Evolutionary conservation across 92 coral and sea anemone species (phyloP).

Genomic region (Zoanthus sociatus): DNA sequence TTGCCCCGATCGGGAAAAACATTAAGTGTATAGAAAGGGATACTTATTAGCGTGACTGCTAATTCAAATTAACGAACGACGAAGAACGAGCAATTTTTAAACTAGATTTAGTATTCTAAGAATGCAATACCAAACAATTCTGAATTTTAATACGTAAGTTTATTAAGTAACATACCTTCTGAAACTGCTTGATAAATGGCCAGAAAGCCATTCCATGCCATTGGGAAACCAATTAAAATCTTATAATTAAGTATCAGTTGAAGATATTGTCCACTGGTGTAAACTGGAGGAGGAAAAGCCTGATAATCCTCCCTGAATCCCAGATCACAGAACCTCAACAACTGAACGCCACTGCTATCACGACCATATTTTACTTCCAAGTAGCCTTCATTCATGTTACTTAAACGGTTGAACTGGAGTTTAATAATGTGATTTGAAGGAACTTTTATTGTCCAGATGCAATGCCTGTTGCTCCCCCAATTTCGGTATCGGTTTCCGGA

Average conservation of each 20-base stretch:
- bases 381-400: not conserved
- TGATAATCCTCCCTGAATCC: not conserved
- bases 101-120: too few relatives aligned
- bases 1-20: too few relatives aligned
- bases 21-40: too few relatives aligned
- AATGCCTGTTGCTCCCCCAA: slow-evolving; percentile 5
- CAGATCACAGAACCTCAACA: slow-evolving; percentile 16
- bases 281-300: not conserved
- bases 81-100: too few relatives aligned
- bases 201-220: slow-evolving; percentile 5
- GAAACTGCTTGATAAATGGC: slow-evolving; percentile 1
- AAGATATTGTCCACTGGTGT: slow-evolving; percentile 26
- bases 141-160: not conserved
- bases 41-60: too few relatives aligned
- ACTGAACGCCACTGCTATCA: not conserved
- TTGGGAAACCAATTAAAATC: too few relatives aligned
- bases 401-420: slow-evolving; percentile 18
- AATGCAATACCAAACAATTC: too few relatives aligned
- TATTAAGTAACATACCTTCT: not conserved
- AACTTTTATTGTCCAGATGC: slow-evolving; percentile 24
- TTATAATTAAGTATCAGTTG: slow-evolving; percentile 14
- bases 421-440: not conserved
- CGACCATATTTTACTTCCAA: slow-evolving; percentile 38
- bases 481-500: not conserved
- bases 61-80: too few relatives aligned